Conservation (phyloP, 2,797 vertebrate species). For the Melanotaenia trifasciata region DNA sequence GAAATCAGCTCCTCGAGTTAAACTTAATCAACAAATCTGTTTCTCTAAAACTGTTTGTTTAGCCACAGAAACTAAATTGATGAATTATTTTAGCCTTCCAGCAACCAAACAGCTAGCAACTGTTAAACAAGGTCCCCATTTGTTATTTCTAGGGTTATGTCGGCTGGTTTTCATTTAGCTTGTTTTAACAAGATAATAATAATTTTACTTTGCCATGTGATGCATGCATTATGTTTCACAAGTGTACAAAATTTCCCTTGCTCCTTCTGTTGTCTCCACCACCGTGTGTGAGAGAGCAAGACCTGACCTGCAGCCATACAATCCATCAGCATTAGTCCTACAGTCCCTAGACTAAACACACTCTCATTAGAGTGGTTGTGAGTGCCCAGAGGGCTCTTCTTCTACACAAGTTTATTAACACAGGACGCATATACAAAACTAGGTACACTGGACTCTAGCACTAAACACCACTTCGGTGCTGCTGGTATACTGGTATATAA, state of each 20-base stretch:
- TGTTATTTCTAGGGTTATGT: slow-evolving; percentile 6
- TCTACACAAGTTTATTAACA: slow-evolving; percentile 85
- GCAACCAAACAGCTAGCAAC: neutral
- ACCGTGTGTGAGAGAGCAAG: slow-evolving; percentile 63
- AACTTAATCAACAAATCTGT: slow-evolving; percentile 47
- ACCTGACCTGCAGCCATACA: slow-evolving; percentile 82
- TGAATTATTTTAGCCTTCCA: slow-evolving; percentile 18
- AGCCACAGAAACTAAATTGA: slow-evolving; percentile 20
- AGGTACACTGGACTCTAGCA: slow-evolving; percentile 60
- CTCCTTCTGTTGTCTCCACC: slow-evolving; percentile 33
- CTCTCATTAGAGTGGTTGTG: slow-evolving; percentile 83
- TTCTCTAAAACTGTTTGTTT: slow-evolving; percentile 32
- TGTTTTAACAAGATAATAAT: slow-evolving; percentile 18
- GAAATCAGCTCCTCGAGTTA: slow-evolving; percentile 41
- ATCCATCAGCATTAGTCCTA: slow-evolving; percentile 87
- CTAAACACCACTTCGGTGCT: slow-evolving; percentile 73
- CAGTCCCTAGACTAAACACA: slow-evolving; percentile 87
- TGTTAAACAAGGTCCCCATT: slow-evolving; percentile 24
- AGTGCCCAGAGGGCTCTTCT: slow-evolving; percentile 72
- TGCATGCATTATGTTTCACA: slow-evolving; percentile 27
- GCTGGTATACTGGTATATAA: slow-evolving; percentile 72
- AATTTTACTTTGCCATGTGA: slow-evolving; percentile 19
- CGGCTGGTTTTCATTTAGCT: slow-evolving; percentile 24
- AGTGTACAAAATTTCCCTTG: slow-evolving; percentile 38
- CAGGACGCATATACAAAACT: slow-evolving; percentile 72